Conservation (phyloP, 1,140 invertebrate species). For the Euura lappo region DNA sequence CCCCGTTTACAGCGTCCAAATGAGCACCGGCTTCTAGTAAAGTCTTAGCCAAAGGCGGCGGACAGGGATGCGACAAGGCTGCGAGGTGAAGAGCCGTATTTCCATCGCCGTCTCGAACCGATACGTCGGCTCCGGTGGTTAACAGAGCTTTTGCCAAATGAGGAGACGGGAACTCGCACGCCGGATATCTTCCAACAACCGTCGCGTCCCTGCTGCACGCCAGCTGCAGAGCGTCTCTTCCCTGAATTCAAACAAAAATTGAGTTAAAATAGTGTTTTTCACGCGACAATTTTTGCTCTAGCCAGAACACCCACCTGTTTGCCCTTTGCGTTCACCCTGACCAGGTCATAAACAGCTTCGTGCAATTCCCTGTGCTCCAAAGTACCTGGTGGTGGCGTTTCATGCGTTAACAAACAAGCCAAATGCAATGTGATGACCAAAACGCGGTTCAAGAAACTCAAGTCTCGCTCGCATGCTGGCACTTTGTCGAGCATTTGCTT, state of each 20-base stretch:
- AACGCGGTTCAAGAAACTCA: conserved; percentile 80
- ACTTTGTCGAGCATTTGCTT: conserved; percentile 61
- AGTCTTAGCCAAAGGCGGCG: conserved; percentile 69
- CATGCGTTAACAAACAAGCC: conserved; percentile 74
- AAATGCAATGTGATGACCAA: conserved; percentile 87
- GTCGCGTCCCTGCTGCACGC: conserved; percentile 70
- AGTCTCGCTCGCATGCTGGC: conserved; percentile 71
- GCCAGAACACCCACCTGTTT: conserved; percentile 36
- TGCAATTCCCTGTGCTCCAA: conserved; percentile 65
- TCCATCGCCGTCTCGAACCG: conserved; percentile 75
- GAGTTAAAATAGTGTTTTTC: not conserved
- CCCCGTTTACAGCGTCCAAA: conserved; percentile 83
- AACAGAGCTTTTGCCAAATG: conserved; percentile 80
- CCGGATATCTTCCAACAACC: conserved; percentile 72
- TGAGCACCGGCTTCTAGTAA: conserved; percentile 84
- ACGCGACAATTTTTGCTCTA: not conserved
- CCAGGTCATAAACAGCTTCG: conserved; percentile 72
- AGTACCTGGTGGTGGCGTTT: conserved; percentile 59
- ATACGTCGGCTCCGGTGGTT: conserved; percentile 82
- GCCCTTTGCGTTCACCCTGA: conserved; percentile 74
- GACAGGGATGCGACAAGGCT: conserved; percentile 68
- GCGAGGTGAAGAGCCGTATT: conserved; percentile 86
- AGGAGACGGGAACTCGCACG: conserved; percentile 76
- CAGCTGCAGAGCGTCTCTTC: conserved; percentile 82
- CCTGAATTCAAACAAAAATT: conserved; percentile 64